Evolutionary conservation across 92 coral and sea anemone species (phyloP).

Genomic region (Epizoanthus rinbou): DNA sequence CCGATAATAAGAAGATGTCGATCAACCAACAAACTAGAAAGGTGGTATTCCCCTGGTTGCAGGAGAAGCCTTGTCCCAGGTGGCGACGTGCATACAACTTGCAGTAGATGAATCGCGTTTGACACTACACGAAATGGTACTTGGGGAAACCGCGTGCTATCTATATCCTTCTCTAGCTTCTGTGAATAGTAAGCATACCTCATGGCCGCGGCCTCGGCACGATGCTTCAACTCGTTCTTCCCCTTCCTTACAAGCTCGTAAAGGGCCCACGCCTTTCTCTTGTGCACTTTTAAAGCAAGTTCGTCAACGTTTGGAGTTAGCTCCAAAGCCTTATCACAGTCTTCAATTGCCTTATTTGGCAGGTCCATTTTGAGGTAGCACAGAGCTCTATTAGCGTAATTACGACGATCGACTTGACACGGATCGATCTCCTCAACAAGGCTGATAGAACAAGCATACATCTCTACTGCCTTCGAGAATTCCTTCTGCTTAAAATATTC

Average conservation of each 20-base stretch:
- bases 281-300: slow-evolving; percentile 40
- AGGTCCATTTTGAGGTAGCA: slow-evolving; percentile 56
- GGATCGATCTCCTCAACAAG: background rate
- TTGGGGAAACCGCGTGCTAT: slow-evolving; percentile 52
- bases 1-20: slow-evolving; percentile 55
- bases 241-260: slow-evolving; percentile 50
- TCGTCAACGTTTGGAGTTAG: background rate
- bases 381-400: slow-evolving; percentile 65
- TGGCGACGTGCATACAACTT: background rate
- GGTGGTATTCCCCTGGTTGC: slow-evolving; percentile 55
- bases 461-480: slow-evolving; percentile 50
- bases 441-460: slow-evolving; percentile 56
- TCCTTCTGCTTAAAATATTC: slow-evolving; percentile 32
- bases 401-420: slow-evolving; percentile 38
- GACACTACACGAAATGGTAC: slow-evolving; percentile 30
- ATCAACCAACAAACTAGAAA: slow-evolving; percentile 8
- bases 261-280: slow-evolving; percentile 86
- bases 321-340: slow-evolving; percentile 62
- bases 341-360: slow-evolving; percentile 68
- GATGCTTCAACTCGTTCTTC: slow-evolving; percentile 10
- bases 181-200: slow-evolving; percentile 50
- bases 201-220: slow-evolving; percentile 56
- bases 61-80: slow-evolving; percentile 61
- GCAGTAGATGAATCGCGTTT: slow-evolving; percentile 42
- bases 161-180: slow-evolving; percentile 8